Percentiles rank a stretch among this genome's conserved stretches.
Conservation (phyloP, 1,140 invertebrate species). For the Heterodera carotae region DNA sequence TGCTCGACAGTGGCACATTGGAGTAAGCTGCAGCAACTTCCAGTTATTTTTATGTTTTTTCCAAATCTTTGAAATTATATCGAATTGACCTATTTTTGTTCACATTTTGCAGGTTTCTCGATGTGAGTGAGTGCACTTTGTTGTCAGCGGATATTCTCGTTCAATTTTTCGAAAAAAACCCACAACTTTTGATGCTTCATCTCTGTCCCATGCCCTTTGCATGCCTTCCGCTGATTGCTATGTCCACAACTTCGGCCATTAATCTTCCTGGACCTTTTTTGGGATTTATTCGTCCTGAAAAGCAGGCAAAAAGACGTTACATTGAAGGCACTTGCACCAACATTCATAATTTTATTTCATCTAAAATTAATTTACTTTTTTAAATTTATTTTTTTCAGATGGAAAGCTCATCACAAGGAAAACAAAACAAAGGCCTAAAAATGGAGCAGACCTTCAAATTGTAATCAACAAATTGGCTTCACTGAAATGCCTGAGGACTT, state of each 20-base stretch:
- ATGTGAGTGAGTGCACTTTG: slow-evolving; percentile 33
- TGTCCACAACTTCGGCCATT: slow-evolving; percentile 27
- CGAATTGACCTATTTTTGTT: too few species aligned
- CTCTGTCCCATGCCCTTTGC: slow-evolving; percentile 40
- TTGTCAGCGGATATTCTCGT: slow-evolving; percentile 30
- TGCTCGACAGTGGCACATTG: slow-evolving; percentile 4
- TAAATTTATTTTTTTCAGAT: neutral
- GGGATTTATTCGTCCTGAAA: slow-evolving; percentile 15
- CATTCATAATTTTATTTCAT: neutral
- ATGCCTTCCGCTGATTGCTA: slow-evolving; percentile 19
- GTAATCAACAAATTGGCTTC: slow-evolving; percentile 19
- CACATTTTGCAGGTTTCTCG: slow-evolving; percentile 31
- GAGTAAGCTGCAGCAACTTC: too few species aligned
- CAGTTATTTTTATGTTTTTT: too few species aligned
- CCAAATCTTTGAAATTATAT: too few species aligned
- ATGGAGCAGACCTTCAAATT: slow-evolving; percentile 7
- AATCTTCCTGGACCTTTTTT: slow-evolving; percentile 17
- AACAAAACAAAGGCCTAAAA: slow-evolving; percentile 10
- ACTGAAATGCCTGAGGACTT: slow-evolving; percentile 14
- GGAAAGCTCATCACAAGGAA: neutral
- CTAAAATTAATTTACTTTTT: neutral
- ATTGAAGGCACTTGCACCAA: slow-evolving; percentile 6
- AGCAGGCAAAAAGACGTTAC: slow-evolving; percentile 7
- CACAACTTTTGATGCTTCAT: slow-evolving; percentile 26
- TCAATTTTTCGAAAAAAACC: slow-evolving; percentile 35